Evolutionary conservation across 2,113 vertebrate genomes (phyloP).

Genomic region (Mixornis gularis): DNA sequence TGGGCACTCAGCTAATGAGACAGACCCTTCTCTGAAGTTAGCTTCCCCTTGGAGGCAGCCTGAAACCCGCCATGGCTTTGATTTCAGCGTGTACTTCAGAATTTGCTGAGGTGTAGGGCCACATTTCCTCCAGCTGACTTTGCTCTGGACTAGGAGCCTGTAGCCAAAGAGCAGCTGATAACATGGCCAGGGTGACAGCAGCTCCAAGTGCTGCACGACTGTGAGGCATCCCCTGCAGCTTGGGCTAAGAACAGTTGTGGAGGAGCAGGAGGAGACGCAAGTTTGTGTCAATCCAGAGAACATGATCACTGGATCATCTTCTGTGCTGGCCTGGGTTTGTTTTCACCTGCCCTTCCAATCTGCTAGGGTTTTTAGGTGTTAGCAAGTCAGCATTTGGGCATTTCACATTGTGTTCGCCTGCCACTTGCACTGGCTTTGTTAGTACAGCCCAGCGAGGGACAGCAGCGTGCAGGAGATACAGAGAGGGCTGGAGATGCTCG

Average conservation of each 20-base stretch:
- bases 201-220: neutral
- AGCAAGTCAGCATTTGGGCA: neutral
- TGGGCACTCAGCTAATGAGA: neutral
- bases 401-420: neutral
- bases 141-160: neutral
- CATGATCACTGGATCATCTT: too few species aligned
- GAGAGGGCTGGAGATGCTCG: neutral
- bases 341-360: neutral
- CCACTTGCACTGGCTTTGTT: accelerated
- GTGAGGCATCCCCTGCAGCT: neutral
- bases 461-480: accelerated
- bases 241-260: neutral
- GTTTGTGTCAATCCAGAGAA: neutral
- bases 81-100: accelerated
- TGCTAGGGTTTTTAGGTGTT: neutral
- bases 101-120: neutral
- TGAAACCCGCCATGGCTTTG: neutral
- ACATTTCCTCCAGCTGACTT: neutral
- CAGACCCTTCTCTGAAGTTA: neutral
- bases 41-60: neutral
- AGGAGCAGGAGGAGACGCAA: neutral
- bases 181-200: neutral
- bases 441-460: neutral
- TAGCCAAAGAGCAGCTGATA: neutral
- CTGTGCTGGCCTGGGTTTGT: neutral